Evolutionary conservation across 2,113 vertebrate species (phyloP), one percentile per base, ranked within the genome.

Genomic region (Phycodurus eques): DNA sequence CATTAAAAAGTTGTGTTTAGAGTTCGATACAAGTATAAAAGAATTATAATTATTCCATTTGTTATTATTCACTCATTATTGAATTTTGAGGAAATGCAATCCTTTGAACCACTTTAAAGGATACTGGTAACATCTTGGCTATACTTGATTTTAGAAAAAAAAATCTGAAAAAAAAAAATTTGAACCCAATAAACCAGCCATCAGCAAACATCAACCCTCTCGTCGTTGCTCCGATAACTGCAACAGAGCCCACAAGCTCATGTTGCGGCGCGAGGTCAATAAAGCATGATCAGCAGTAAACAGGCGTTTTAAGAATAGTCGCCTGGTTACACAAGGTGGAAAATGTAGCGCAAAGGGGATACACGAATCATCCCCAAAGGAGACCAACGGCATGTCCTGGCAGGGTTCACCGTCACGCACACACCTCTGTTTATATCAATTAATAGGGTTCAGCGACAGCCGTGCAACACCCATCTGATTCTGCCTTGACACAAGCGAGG

Each of bases 191-290:
- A 27, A 22, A 57, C 8, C 22, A 57, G 56, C 22, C 57, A 31
- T 1, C 2, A 19, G 14, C 15, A 35, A 66, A 66, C n/a, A 47
- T 46, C 12, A 27, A n/a, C 20, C n/a, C 67, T 76, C 72, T 33
- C 22, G 15, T 65, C 53, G 86, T 86, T 87, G 80, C 88, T 83
- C 57, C 75, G 75, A 82, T 70, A 77, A 76, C 80, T 77, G 83
- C 83, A 88, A 88, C 69, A 70, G 47, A 83, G 78, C 76, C 88
- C 79, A 59, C 7, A 68, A 85, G 75, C 81, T 77, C 31, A 1
- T 71, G 77, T 61, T 60, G 53, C 65, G 22, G 46, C 42, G 61
- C 56, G 66, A 62, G 47, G 67, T 79, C 76, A 77, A 85, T 85
- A 75, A 83, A 71, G 71, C 67, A 77, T 20, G 33, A 73, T 73